phyloP scores from a whole-genome alignment of 2,888 invertebrate genomes.

The Amiota communis region DNA sequence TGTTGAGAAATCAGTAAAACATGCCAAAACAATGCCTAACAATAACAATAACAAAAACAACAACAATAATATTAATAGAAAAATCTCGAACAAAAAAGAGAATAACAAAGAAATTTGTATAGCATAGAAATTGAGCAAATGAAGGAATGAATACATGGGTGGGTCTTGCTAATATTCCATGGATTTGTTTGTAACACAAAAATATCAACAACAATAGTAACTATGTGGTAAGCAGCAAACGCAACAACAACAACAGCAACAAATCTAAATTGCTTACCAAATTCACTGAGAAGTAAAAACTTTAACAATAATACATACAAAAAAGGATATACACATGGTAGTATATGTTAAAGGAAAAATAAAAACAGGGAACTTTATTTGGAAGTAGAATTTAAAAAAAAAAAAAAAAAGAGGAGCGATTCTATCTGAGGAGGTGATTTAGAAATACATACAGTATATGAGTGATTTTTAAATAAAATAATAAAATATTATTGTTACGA shows the following conservation, averaged over 20 bases:
- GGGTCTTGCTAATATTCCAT: no score
- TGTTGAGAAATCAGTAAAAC: slow-evolving; percentile 25
- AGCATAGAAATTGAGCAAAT: no score
- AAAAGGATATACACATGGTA: no score
- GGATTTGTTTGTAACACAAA: no score
- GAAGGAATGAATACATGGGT: no score
- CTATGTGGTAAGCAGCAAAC: background rate
- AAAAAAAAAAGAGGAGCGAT: no score
- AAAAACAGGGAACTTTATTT: background rate
- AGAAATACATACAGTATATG: no score
- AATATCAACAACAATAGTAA: background rate
- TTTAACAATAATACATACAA: slow-evolving; percentile 67
- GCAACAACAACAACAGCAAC: slow-evolving; percentile 30
- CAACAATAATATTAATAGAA: slow-evolving; percentile 1
- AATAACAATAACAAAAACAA: slow-evolving; percentile 22
- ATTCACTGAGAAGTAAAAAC: slow-evolving; percentile 54
- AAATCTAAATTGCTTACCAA: slow-evolving; percentile 35
- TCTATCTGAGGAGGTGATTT: no score
- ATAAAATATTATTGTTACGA: no score
- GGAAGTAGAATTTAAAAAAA: no score
- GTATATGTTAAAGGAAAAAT: slow-evolving; percentile 23
- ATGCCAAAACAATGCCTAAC: slow-evolving; percentile 31
- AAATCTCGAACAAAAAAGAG: background rate
- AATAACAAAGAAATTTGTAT: background rate
- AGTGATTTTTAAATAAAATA: no score